phyloP scores from a whole-genome alignment of 2,888 invertebrate species.

The Diachrysia chrysitis region DNA sequence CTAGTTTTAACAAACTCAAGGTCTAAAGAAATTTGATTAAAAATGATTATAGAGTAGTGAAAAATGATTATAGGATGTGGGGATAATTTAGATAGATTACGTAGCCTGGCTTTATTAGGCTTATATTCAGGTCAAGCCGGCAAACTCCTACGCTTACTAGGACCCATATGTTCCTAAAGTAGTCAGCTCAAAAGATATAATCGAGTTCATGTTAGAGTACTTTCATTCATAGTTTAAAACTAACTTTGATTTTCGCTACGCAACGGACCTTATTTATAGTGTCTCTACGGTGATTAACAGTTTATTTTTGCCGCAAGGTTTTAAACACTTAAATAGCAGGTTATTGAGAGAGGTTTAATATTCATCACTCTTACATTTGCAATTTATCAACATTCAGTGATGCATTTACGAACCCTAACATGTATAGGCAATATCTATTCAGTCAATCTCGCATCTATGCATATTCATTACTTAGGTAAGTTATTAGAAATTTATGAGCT shows the following conservation, averaged over 20 bases:
- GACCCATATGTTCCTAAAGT: background rate
- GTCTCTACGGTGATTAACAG: too few relatives aligned
- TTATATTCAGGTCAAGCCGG: background rate
- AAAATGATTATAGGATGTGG: too few relatives aligned
- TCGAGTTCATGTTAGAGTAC: background rate
- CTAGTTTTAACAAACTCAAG: constrained; percentile 22
- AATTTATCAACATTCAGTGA: background rate
- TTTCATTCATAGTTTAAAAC: background rate
- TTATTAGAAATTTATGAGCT: background rate
- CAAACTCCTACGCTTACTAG: background rate
- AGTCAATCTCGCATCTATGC: background rate
- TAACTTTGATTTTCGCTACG: too few relatives aligned
- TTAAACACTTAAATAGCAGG: background rate
- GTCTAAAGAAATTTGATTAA: constrained; percentile 21
- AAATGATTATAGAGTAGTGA: constrained; percentile 20
- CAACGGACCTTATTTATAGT: too few relatives aligned
- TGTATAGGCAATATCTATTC: background rate
- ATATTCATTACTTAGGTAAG: constrained; percentile 2
- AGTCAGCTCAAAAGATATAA: background rate
- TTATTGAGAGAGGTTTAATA: background rate
- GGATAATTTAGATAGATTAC: constrained; percentile 1
- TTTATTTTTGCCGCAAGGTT: too few relatives aligned
- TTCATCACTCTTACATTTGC: background rate
- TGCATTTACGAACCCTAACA: background rate
- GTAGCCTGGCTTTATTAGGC: background rate